Base-by-base conservation (phyloP, 1,140 invertebrate genomes). In the Euwallacea similis region DNA sequence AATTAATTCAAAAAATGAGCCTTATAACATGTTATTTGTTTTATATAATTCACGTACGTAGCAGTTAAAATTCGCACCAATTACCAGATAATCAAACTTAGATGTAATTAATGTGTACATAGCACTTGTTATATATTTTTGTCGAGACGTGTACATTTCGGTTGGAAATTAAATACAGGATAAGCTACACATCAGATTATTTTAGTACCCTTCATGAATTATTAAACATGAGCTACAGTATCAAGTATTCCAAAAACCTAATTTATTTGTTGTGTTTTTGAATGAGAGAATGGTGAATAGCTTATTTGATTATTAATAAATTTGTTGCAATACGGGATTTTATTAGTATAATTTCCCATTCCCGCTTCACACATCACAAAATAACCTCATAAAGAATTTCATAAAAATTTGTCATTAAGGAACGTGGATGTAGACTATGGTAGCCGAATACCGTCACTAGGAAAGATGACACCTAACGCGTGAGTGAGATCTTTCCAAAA, bases 191-290 rank as follows among this genome's bases (percentile, higher is more conserved):
- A 61, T 41, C 15, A 41, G 11, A 6, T 42, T 43, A 61, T 42
- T 61, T 61, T 61, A 42, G 42, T 43, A 11, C 11, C 7, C 10
- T 33, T 33, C 21, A 4, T 33, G 42, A 43, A 10, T 3, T 43
- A 42, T 61, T 61, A 61, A 41, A 11, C 9, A 7, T 6, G 9
- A 41, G 16, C 42, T 43, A 43, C 16, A n/a, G 11, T 16, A 11
- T n/a, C 59, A 42, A 61, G 59, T 61, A 61, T 42, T 61, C 42
- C 42, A 61, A 61, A 42, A 43, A 58, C 21, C 6, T 61, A 15
- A 61, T 61, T 61, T 61, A 61, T 61, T 61, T 61, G 42, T 61
- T 61, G 59, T 61, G 21, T 58, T 61, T 61, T 42, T 61, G n/a
- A 41, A n/a, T 42, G 33, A 42, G 11, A 43, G 42, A 61, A 61